Base-by-base conservation (phyloP, 2,888 invertebrate species). In the Byasa hedistus region DNA sequence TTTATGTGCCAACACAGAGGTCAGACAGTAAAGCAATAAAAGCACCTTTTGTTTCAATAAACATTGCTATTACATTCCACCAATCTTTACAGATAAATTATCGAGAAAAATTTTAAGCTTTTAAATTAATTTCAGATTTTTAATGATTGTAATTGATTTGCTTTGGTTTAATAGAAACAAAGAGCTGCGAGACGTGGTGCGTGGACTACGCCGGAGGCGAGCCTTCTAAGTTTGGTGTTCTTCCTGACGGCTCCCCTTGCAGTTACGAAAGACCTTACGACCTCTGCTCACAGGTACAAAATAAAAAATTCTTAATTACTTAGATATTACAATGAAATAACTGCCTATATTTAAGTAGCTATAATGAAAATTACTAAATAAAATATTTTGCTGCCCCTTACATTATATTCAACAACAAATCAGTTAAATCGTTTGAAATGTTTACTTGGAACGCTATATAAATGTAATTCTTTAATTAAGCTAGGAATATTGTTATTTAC, bases 131-230 rank as follows among this genome's bases (percentile, higher is more conserved):
- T 32, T 32, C 8, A 32, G 32, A 1, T 32, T 44, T 44, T 12
- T 15, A 17, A 19, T 44, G 19, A 15, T 44, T 44, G 44, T 44
- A 19, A 44, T 17, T 44, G 44, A 17, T 44, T 55, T 27, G 54
- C 66, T 51, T 59, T 57, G 19, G 10, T 56, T 68, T 58, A 59
- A 17, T 72, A 91, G 91, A 89, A 72, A 80, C 84, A 1, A 84
- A 85, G 61, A 82, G 84, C 62, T 91, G 91, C 68, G 86, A 90
- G 70, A 81, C 81, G 5, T 89, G 87, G 89, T 91, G 91, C 66
- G 83, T 87, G 64, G 84, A 89, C 69, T 85, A 86, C 72, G 79
- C 79, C 0, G 91, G 91, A 0, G 90, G 90, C 0, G 83, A 83
- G 0, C 78, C 89, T 0, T 73, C 79, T 0, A 80, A 77, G 48